phyloP scores from a whole-genome alignment of 1,140 invertebrate species.

The Mylabris phalerata region DNA sequence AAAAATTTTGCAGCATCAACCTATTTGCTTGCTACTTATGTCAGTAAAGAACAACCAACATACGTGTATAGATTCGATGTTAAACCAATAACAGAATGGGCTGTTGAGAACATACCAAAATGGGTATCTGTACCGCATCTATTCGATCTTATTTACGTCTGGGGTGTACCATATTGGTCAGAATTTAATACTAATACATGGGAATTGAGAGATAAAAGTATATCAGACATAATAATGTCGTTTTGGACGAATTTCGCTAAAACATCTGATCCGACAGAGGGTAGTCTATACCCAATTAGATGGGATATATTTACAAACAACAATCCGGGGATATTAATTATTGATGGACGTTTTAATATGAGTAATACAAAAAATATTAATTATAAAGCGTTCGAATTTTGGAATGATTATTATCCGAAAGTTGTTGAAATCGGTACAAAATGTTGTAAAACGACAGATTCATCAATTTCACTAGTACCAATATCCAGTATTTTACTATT shows the following conservation, averaged over 20 bases:
- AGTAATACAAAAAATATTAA: conserved; percentile 55
- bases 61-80: conserved; percentile 71
- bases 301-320: conserved; percentile 61
- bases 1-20: conserved; percentile 65
- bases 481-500: no score
- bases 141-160: conserved; percentile 70
- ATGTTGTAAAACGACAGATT: conserved; percentile 56
- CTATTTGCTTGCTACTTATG: conserved; percentile 55
- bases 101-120: conserved; percentile 55
- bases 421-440: conserved; percentile 59
- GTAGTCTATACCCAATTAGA: conserved; percentile 53
- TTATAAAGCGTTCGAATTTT: conserved; percentile 70
- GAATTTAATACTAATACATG: conserved; percentile 49
- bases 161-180: conserved; percentile 63
- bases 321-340: conserved; percentile 59
- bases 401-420: conserved; percentile 73
- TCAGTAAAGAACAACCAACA: conserved; percentile 53
- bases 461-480: neutral
- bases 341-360: conserved; percentile 68
- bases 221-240: conserved; percentile 67
- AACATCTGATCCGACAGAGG: conserved; percentile 60
- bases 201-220: conserved; percentile 66
- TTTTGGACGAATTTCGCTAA: conserved; percentile 69
- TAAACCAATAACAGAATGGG: conserved; percentile 56
- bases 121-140: conserved; percentile 73